Evolutionary conservation across 2,888 invertebrate genomes (phyloP).

Genomic region (Flexamia atlantica): DNA sequence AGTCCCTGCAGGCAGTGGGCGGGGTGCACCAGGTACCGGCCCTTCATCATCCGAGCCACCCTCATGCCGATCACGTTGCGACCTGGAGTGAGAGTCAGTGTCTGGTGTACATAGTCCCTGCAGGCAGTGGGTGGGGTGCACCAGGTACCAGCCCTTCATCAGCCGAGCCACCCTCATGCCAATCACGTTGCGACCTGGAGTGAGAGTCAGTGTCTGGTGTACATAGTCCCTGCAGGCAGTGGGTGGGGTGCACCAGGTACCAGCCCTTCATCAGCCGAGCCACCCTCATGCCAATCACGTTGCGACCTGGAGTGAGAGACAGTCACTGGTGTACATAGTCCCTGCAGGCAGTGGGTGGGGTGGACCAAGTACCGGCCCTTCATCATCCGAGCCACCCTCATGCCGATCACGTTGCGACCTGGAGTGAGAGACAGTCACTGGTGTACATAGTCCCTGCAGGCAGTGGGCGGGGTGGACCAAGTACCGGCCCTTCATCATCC

Average conservation of each 20-base stretch:
- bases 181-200: constrained; percentile 20
- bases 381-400: constrained; percentile 28
- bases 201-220: neutral
- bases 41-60: no score
- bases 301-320: constrained; percentile 2
- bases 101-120: neutral
- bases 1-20: constrained; percentile 22
- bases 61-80: no score
- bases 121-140: constrained; percentile 41
- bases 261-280: constrained; percentile 31
- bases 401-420: constrained; percentile 38
- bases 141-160: constrained; percentile 36
- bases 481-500: no score
- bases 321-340: no score
- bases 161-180: constrained; percentile 25
- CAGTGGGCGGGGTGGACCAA: no score
- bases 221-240: constrained; percentile 44
- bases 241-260: constrained; percentile 35
- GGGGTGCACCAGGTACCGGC: no score
- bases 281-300: constrained; percentile 17
- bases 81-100: no score
- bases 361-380: constrained; percentile 31
- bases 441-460: no score
- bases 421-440: no score
- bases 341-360: constrained; percentile 38